Evolutionary conservation across 2,888 invertebrate genomes (phyloP).

Genomic region (Acanthosepion lycidas): DNA sequence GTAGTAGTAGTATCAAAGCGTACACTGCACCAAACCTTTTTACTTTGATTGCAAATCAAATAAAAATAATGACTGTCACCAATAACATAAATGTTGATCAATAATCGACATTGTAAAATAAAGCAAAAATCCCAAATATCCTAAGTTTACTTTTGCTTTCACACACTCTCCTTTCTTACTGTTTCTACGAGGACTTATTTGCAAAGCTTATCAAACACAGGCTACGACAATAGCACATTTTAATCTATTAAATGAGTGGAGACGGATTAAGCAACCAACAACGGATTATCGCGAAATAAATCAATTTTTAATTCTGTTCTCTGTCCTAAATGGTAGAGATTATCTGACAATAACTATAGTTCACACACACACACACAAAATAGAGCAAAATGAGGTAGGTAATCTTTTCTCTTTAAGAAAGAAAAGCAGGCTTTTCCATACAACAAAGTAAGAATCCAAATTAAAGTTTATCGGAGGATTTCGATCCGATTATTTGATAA

Average conservation of each 20-base stretch:
- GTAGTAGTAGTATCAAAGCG: not conserved
- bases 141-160: not conserved
- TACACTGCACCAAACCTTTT: constrained; percentile 3
- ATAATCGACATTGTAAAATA: not conserved
- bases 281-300: not conserved
- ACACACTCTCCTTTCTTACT: not conserved
- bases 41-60: too few relatives aligned
- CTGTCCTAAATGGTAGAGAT: not conserved
- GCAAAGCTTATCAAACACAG: not conserved
- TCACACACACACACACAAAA: too few relatives aligned
- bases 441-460: too few relatives aligned
- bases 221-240: constrained; percentile 8
- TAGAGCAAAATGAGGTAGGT: too few relatives aligned
- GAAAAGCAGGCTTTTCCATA: too few relatives aligned
- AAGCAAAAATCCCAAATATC: not conserved
- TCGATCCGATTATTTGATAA: too few relatives aligned
- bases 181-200: not conserved
- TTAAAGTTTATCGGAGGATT: too few relatives aligned
- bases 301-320: not conserved
- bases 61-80: too few relatives aligned
- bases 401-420: too few relatives aligned
- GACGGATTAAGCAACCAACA: not conserved
- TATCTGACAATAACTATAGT: too few relatives aligned
- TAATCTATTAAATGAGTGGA: constrained; percentile 7
- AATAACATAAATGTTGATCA: not conserved